These are phyloP conservation scores for Rambutsinella grinnellia DNA, from an alignment of 2,888 invertebrate species.

Conservation along the genomic window DNA sequence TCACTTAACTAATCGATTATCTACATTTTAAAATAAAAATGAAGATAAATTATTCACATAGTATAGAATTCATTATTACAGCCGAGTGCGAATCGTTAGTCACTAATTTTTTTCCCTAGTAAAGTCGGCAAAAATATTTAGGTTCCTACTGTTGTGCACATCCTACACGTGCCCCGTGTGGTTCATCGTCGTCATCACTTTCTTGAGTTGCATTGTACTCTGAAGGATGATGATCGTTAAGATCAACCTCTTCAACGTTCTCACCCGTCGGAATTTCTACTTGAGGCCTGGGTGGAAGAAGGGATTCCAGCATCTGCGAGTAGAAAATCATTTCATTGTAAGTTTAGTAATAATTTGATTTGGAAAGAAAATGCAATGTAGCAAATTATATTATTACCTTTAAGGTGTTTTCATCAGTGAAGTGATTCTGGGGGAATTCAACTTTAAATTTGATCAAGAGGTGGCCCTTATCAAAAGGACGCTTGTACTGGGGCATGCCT, in stretches of 20 bases:
- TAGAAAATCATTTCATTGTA: not conserved
- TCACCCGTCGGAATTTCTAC: conserved; percentile 83
- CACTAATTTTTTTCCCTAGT: conserved; percentile 13
- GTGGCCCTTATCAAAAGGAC: conserved; percentile 89
- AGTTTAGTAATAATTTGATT: not conserved
- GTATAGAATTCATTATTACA: not conserved
- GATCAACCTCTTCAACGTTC: conserved; percentile 87
- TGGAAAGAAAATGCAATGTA: not conserved
- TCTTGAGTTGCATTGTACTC: conserved; percentile 68
- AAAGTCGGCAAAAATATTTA: conserved; percentile 1
- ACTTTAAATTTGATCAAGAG: conserved; percentile 89
- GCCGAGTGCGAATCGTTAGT: conserved; percentile 8
- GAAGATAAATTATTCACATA: not conserved
- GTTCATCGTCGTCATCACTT: conserved; percentile 78
- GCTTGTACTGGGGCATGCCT: conserved; percentile 91
- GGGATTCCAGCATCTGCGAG: conserved; percentile 79
- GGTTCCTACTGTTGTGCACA: conserved; percentile 81
- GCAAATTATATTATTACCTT: conserved; percentile 69
- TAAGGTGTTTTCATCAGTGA: conserved; percentile 76
- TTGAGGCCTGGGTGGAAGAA: conserved; percentile 81
- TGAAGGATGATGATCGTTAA: conserved; percentile 81
- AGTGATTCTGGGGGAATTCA: conserved; percentile 86
- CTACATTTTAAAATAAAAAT: not conserved
- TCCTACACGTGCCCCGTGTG: conserved; percentile 78
- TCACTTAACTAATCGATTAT: not conserved